Conservation (phyloP, 2,888 invertebrate species). For the Unio pictorum region DNA sequence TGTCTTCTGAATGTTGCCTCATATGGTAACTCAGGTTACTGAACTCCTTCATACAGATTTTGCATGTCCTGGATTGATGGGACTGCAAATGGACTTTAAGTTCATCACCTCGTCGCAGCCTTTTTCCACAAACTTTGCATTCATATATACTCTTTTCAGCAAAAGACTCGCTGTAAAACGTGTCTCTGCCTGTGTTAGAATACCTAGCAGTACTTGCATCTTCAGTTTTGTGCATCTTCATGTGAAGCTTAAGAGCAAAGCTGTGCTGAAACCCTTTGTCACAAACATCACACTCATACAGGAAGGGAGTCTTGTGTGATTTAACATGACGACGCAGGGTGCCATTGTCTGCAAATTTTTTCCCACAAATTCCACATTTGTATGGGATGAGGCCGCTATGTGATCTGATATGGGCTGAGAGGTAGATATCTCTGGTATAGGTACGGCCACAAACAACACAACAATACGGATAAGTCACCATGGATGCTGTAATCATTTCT, state of each 20-base stretch:
- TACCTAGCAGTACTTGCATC: background rate
- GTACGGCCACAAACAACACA: conserved; percentile 3
- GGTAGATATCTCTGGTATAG: background rate
- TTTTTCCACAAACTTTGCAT: no score
- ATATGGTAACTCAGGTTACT: no score
- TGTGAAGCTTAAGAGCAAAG: conserved; percentile 1
- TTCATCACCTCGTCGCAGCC: no score
- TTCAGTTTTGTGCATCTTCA: conserved; percentile 4
- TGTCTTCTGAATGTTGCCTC: no score
- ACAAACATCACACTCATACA: conserved; percentile 14
- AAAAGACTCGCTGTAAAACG: no score
- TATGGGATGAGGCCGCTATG: conserved; percentile 7
- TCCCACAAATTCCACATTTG: conserved; percentile 43
- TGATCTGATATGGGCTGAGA: conserved; percentile 2
- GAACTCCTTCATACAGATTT: no score
- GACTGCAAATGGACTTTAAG: no score
- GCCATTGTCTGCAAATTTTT: conserved; percentile 22
- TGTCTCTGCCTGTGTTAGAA: background rate
- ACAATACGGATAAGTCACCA: conserved; percentile 2
- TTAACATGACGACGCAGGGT: conserved; percentile 15
- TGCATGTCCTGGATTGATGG: no score
- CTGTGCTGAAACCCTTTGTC: conserved; percentile 3
- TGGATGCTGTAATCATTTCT: conserved; percentile 2
- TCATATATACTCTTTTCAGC: no score
- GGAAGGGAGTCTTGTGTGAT: conserved; percentile 11